Percentiles rank a stretch among this genome's conserved stretches.
Conservation (phyloP, 2,113 vertebrate species). For the Toxostoma redivivum region DNA sequence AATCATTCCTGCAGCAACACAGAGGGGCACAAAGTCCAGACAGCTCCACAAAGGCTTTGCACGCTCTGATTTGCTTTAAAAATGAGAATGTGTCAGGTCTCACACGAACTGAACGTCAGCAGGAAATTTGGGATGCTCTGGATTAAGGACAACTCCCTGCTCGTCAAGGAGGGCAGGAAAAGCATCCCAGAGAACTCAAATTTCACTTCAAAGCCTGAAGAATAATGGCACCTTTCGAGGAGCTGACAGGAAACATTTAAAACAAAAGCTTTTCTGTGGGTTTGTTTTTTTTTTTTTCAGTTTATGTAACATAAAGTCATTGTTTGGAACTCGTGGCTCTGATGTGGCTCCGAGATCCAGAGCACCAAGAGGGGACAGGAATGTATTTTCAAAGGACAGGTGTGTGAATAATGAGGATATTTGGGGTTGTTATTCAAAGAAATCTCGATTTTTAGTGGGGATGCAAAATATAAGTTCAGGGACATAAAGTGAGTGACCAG, state of each 20-base stretch:
- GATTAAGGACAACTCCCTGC: background rate
- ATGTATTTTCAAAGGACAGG: background rate
- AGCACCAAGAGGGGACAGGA: background rate
- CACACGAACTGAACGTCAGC: background rate
- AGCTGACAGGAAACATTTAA: conserved; percentile 6
- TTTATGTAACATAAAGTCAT: conserved; percentile 5
- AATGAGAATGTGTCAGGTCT: background rate
- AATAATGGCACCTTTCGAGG: background rate
- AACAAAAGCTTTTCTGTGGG: conserved; percentile 10
- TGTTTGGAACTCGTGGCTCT: background rate
- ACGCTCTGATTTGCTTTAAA: background rate
- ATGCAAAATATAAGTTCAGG: background rate
- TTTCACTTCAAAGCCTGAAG: background rate
- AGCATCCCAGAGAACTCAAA: background rate
- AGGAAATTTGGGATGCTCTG: background rate
- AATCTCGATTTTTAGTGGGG: background rate
- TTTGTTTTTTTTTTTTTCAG: background rate
- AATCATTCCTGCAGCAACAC: background rate
- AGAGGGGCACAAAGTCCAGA: background rate
- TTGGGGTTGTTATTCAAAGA: background rate
- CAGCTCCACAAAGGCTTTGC: background rate
- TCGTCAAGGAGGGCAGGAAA: background rate
- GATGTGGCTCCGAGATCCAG: background rate
- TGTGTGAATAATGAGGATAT: background rate
- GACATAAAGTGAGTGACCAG: background rate